These are phyloP conservation scores for Hemicrepidius hirtus DNA, from an alignment of 2,888 invertebrate genomes.

Conservation along the genomic window DNA sequence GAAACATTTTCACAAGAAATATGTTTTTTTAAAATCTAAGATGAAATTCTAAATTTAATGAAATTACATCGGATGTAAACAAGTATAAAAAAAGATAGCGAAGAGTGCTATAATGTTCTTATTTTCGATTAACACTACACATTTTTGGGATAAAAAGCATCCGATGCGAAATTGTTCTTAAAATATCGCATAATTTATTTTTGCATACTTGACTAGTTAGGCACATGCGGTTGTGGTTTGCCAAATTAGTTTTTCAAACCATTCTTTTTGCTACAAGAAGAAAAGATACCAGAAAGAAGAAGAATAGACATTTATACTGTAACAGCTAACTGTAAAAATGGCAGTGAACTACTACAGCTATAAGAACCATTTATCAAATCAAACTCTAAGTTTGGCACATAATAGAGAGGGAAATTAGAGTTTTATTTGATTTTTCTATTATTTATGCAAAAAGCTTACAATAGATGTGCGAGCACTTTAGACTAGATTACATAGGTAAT, in stretches of 20 bases:
- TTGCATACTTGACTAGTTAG: constrained; percentile 38
- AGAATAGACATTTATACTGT: constrained; percentile 14
- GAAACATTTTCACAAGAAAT: constrained; percentile 28
- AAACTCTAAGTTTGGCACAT: constrained; percentile 33
- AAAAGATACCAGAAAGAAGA: constrained; percentile 15
- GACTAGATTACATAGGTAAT: constrained; percentile 48
- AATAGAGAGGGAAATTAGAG: constrained; percentile 2
- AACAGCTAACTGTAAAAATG: constrained; percentile 19
- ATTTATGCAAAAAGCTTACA: constrained; percentile 51
- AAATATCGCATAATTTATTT: constrained; percentile 14
- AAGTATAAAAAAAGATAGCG: constrained; percentile 25
- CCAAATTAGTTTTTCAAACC: neutral
- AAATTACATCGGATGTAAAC: constrained; percentile 31
- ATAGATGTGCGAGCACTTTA: constrained; percentile 49
- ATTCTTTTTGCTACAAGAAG: constrained; percentile 1
- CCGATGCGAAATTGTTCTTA: constrained; percentile 18
- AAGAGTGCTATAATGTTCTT: constrained; percentile 17
- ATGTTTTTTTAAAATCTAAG: constrained; percentile 14
- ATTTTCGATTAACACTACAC: constrained; percentile 40
- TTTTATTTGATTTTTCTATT: constrained; percentile 33
- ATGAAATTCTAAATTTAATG: constrained; percentile 32
- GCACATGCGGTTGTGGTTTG: constrained; percentile 25
- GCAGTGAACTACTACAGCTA: constrained; percentile 29
- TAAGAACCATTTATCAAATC: neutral
- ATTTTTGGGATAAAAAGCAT: constrained; percentile 37